Base-by-base conservation (phyloP, 2,113 vertebrate species). In the Thoracochromis brauschi region DNA sequence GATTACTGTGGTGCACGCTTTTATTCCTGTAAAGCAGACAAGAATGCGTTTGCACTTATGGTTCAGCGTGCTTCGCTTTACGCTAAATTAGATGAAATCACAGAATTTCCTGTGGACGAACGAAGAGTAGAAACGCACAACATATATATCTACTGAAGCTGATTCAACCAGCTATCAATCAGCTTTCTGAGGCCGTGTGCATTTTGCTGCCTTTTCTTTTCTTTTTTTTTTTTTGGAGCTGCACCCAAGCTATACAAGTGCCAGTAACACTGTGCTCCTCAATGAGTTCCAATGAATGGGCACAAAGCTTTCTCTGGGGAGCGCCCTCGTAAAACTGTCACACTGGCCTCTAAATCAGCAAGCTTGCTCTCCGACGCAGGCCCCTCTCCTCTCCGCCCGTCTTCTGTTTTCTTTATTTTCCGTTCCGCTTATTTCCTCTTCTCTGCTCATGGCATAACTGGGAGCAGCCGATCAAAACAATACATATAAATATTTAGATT, bases 281-380 rank as follows among this genome's bases (percentile, higher is more conserved):
- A 95, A 90, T 95, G 94, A 92, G 94, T 89, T 92, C 92, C 93
- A 93, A 79, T 95, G 93, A 96, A 95, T 89, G 93, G 91, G 75
- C 93, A 95, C 95, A 93, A 94, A 93, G 91, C 86, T 89, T 87
- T 94, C 95, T 88, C 82, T 57, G 84, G 93, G 88, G 90, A 94
- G 88, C 38, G 40, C 80, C 65, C 93, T 95, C 89, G 63, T 96
- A 95, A 96, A 95, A 88, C 91, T 79, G 87, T 95, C 94, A 95
- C 90, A 85, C 78, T 42, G 68, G 80, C 90, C 93, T 90, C 91
- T 95, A 94, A 95, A 96, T 96, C 93, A 94, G 83, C 80, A 29
- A 53, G 42, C 85, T 38, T 68, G 87, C 91, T 84, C 82, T 31
- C 57, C 78, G 42, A 85, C 84, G 51, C 63, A 40, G 80, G 71